Percentiles rank a stretch among this genome's conserved stretches.
Evolutionary conservation across 2,113 vertebrate genomes (phyloP).

Genomic region (Sminthopsis crassicaudata): DNA sequence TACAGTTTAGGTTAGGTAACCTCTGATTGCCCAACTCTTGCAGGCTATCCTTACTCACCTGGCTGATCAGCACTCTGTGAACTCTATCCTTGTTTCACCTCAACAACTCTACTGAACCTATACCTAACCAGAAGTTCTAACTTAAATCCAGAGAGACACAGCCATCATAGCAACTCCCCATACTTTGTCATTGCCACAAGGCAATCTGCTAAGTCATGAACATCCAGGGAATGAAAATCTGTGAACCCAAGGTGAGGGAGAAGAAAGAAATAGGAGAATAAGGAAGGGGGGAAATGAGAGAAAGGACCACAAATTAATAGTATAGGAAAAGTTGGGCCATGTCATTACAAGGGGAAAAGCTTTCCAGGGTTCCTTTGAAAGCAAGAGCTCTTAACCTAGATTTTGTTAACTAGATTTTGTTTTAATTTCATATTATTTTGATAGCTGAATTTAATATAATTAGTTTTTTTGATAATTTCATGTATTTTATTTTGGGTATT

Average conservation of each 20-base stretch:
- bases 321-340: neutral
- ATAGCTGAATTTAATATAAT: neutral
- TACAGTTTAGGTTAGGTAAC: neutral
- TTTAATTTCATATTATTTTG: neutral
- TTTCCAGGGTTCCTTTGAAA: neutral
- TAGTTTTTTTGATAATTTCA: neutral
- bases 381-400: neutral
- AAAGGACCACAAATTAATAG: neutral
- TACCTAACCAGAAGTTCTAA: constrained; percentile 70
- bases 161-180: neutral
- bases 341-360: too few species aligned
- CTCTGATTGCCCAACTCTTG: neutral
- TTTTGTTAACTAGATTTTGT: neutral
- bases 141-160: constrained; percentile 42
- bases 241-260: neutral
- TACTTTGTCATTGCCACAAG: neutral
- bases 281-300: neutral
- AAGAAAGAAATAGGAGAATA: neutral
- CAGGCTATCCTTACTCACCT: constrained; percentile 66
- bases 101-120: constrained; percentile 11
- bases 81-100: constrained; percentile 21
- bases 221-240: too few species aligned
- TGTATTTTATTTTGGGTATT: neutral
- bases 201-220: neutral
- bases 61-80: neutral